A percentile compares a stretch with the other conserved stretches of the same genome.
Conservation (phyloP, 2,113 vertebrate species). For the Romanogobio albipinnatus region DNA sequence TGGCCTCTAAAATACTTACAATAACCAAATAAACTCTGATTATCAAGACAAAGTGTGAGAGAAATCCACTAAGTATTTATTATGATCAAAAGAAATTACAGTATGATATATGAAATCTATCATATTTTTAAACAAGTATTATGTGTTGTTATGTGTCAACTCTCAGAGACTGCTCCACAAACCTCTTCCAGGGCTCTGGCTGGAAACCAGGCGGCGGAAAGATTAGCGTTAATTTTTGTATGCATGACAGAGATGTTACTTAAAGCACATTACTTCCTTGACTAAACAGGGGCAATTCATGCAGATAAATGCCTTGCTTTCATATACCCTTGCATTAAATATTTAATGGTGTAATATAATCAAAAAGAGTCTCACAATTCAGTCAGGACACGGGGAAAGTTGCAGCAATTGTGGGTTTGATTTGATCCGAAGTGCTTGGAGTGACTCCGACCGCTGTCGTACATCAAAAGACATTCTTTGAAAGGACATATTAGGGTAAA, state of each 20-base stretch:
- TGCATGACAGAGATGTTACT: slow-evolving; percentile 80
- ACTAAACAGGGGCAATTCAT: slow-evolving; percentile 78
- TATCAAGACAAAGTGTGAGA: neutral
- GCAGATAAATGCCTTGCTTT: slow-evolving; percentile 81
- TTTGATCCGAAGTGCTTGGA: slow-evolving; percentile 49
- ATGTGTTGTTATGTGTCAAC: neutral
- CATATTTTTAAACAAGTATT: neutral
- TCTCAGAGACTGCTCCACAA: neutral
- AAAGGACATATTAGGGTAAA: neutral
- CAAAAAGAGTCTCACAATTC: slow-evolving; percentile 67
- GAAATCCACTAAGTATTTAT: neutral
- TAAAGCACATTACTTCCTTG: slow-evolving; percentile 79
- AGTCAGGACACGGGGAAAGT: slow-evolving; percentile 61
- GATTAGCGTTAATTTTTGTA: slow-evolving; percentile 73
- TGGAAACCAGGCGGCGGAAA: slow-evolving; percentile 63
- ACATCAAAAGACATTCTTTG: slow-evolving; percentile 14
- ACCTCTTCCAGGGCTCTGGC: slow-evolving; percentile 42
- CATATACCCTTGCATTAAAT: slow-evolving; percentile 74
- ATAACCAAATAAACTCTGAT: neutral
- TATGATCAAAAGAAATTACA: neutral
- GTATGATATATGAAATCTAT: neutral
- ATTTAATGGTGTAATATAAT: slow-evolving; percentile 79
- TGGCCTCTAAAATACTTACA: slow-evolving; percentile 14
- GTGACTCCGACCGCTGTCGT: slow-evolving; percentile 39
- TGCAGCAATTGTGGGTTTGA: slow-evolving; percentile 64